These are phyloP conservation scores for Nephrotoma flavescens DNA, from an alignment of 2,888 invertebrate species.

Conservation along the genomic window DNA sequence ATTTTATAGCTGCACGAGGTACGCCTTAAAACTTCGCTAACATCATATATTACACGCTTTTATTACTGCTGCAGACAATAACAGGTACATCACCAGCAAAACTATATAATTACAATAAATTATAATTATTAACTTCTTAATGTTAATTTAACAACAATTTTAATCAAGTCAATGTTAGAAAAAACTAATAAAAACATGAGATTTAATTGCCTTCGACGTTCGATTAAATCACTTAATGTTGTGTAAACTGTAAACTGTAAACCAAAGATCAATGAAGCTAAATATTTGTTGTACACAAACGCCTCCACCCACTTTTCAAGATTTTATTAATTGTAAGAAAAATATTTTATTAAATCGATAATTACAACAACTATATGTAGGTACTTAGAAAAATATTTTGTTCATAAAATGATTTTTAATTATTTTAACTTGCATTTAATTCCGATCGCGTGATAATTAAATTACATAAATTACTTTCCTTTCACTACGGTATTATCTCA, in stretches of 20 bases:
- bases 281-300: not conserved
- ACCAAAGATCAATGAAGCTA: not conserved
- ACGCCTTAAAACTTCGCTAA: too few species aligned
- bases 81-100: too few species aligned
- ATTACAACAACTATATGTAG: not conserved
- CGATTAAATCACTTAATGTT: not conserved
- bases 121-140: too few species aligned
- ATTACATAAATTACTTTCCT: not conserved
- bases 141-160: too few species aligned
- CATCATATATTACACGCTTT: too few species aligned
- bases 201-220: not conserved
- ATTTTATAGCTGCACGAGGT: too few species aligned
- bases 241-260: not conserved
- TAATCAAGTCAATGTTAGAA: too few species aligned
- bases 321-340: not conserved
- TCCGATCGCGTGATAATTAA: not conserved
- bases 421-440: not conserved
- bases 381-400: not conserved
- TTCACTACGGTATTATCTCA: not conserved
- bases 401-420: not conserved
- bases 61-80: too few species aligned
- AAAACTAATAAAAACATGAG: not conserved
- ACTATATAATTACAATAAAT: too few species aligned
- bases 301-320: not conserved
- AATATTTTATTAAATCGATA: not conserved